Conservation (phyloP, 2,797 vertebrate genomes). For the Lutjanus argentimaculatus region DNA sequence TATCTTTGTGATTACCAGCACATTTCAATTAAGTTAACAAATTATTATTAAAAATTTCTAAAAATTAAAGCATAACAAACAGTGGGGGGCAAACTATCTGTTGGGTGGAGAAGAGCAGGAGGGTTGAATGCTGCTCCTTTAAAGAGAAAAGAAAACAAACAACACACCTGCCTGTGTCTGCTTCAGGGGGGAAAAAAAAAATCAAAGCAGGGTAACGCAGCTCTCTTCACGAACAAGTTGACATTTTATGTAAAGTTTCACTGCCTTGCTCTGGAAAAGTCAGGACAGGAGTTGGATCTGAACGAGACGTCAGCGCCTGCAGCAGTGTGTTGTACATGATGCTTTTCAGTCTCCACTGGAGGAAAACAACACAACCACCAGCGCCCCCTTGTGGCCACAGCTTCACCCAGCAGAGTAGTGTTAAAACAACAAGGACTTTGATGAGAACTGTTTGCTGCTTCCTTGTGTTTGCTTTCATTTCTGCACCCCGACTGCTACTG, state of each 20-base stretch:
- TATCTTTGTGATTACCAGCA: conserved; percentile 89
- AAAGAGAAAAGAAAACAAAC: conserved; percentile 18
- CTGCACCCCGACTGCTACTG: conserved; percentile 55
- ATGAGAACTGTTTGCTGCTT: conserved; percentile 24
- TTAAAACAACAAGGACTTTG: conserved; percentile 45
- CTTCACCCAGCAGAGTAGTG: conserved; percentile 61
- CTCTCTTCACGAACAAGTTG: conserved; percentile 32
- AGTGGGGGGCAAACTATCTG: conserved; percentile 69
- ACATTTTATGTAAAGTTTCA: conserved; percentile 25
- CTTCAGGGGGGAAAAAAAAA: conserved; percentile 21
- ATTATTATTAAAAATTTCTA: conserved; percentile 87
- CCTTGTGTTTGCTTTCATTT: conserved; percentile 51
- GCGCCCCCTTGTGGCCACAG: conserved; percentile 70
- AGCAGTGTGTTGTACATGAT: not conserved
- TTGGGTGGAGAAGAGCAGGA: conserved; percentile 57
- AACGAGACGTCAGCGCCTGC: conserved; percentile 12
- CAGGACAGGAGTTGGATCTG: conserved; percentile 24
- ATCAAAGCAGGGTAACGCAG: conserved; percentile 23
- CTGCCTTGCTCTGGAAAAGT: conserved; percentile 37
- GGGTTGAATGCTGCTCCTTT: conserved; percentile 41
- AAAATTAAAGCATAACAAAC: conserved; percentile 88
- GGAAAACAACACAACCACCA: conserved; percentile 30
- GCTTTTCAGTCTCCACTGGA: conserved; percentile 11
- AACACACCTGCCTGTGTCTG: conserved; percentile 21
- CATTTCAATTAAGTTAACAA: conserved; percentile 89